Conservation (phyloP, 1,140 invertebrate species). For the Drosophila triauraria region DNA sequence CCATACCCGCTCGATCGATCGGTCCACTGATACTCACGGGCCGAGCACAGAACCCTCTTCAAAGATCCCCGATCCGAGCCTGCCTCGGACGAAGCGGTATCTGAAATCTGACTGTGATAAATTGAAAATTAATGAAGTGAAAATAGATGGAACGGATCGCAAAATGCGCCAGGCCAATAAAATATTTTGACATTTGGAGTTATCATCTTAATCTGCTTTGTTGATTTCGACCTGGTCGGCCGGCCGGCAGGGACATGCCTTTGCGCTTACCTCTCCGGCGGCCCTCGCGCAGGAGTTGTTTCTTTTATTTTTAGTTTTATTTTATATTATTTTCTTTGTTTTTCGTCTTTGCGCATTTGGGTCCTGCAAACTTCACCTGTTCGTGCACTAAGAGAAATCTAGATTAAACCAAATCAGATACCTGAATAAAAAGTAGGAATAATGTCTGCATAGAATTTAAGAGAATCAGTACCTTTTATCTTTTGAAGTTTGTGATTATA, state of each 20-base stretch:
- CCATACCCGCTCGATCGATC: constrained; percentile 58
- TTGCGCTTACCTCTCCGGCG: constrained; percentile 14
- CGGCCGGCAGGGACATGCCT: constrained; percentile 39
- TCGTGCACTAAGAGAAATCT: constrained; percentile 18
- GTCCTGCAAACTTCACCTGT: constrained; percentile 50
- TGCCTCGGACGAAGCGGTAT: constrained; percentile 53
- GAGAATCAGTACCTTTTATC: no score
- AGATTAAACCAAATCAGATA: not conserved
- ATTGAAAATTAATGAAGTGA: constrained; percentile 85
- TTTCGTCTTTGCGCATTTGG: not conserved
- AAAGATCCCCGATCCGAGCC: constrained; percentile 48
- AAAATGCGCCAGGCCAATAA: constrained; percentile 85
- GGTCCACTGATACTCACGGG: constrained; percentile 64
- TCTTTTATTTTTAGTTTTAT: constrained; percentile 1
- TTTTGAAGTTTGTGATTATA: not conserved
- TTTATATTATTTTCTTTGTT: not conserved
- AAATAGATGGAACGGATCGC: constrained; percentile 85
- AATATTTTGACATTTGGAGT: constrained; percentile 85
- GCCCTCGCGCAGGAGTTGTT: not conserved
- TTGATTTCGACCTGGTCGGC: constrained; percentile 73
- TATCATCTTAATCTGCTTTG: constrained; percentile 85
- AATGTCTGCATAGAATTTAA: no score
- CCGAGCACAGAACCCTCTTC: constrained; percentile 67
- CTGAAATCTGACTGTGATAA: constrained; percentile 85
- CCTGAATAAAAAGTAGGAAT: not conserved